phyloP scores from a whole-genome alignment of 2,888 invertebrate species.

The Esperia sulphurella region DNA sequence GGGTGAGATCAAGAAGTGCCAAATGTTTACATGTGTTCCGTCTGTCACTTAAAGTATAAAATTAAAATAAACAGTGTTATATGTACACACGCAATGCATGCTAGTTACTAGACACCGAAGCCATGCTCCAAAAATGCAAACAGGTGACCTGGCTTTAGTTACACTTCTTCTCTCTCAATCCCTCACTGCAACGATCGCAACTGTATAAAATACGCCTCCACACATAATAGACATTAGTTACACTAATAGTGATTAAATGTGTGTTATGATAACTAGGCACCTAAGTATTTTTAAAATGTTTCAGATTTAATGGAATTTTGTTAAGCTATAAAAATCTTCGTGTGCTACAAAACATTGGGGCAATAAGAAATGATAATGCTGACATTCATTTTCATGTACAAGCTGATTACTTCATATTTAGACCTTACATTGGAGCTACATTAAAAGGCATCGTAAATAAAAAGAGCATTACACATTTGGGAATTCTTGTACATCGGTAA shows the following conservation, averaged over 20 bases:
- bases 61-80: too few relatives aligned
- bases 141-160: too few relatives aligned
- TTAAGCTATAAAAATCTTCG: slow-evolving; percentile 83
- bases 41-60: too few relatives aligned
- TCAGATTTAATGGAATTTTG: slow-evolving; percentile 83
- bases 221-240: too few relatives aligned
- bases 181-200: too few relatives aligned
- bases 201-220: too few relatives aligned
- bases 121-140: too few relatives aligned
- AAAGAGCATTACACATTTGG: slow-evolving; percentile 82
- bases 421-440: slow-evolving; percentile 79
- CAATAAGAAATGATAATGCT: slow-evolving; percentile 80
- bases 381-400: slow-evolving; percentile 83
- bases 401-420: slow-evolving; percentile 83
- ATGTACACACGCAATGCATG: too few relatives aligned
- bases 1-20: too few relatives aligned
- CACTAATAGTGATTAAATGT: background rate
- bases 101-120: too few relatives aligned
- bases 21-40: too few relatives aligned
- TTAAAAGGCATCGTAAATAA: slow-evolving; percentile 84
- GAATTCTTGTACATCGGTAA: slow-evolving; percentile 82
- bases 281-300: slow-evolving; percentile 31
- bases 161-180: too few relatives aligned
- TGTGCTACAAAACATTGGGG: slow-evolving; percentile 77
- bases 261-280: background rate